phyloP scores from a whole-genome alignment of 2,797 vertebrate genomes.

The Cephalopachus bancanus region DNA sequence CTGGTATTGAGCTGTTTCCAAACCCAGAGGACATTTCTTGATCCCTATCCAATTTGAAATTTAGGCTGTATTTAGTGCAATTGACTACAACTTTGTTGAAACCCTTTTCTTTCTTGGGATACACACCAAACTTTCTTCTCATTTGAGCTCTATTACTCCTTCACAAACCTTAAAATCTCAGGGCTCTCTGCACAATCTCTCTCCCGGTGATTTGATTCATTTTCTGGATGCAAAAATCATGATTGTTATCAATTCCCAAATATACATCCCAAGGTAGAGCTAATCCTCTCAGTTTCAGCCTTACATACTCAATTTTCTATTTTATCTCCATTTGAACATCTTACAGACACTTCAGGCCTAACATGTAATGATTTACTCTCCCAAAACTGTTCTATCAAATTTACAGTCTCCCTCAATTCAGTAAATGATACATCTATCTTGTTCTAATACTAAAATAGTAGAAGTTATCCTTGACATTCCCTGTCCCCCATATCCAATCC shows the following conservation, averaged over 20 bases:
- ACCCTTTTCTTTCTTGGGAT: neutral
- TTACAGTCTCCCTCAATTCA: no score
- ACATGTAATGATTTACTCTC: neutral
- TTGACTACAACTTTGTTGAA: neutral
- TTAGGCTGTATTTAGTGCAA: neutral
- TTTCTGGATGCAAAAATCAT: neutral
- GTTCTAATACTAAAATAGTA: no score
- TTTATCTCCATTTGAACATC: neutral
- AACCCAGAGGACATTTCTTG: neutral
- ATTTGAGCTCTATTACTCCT: neutral
- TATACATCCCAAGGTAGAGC: neutral
- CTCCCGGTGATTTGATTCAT: neutral
- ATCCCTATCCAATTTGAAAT: conserved; percentile 41
- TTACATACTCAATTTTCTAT: neutral
- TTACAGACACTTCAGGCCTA: neutral
- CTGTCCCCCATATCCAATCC: no score
- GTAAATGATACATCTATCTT: no score
- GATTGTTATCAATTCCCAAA: neutral
- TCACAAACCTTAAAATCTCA: neutral
- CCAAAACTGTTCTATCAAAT: no score
- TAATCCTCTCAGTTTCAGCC: neutral
- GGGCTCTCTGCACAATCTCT: neutral
- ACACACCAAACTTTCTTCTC: neutral
- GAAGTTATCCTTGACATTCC: no score
- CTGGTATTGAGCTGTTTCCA: neutral